Evolutionary conservation across 2,797 vertebrate genomes (phyloP).

Genomic region (Menidia menidia): DNA sequence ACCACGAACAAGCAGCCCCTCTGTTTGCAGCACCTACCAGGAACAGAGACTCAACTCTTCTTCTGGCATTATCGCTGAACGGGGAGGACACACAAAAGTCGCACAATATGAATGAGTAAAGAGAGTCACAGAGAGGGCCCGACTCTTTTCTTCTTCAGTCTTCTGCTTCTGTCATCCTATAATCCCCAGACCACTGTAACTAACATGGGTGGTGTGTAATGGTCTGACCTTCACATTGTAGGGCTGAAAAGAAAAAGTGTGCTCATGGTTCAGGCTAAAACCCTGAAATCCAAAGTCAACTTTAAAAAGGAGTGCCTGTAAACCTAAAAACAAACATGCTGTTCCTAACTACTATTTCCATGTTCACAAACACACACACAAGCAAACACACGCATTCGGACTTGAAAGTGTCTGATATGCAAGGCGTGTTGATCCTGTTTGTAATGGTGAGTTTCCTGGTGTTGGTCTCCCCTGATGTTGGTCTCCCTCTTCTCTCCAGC

Average conservation of each 20-base stretch:
- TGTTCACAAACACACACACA: conserved; percentile 3
- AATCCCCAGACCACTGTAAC: conserved; percentile 7
- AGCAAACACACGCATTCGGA: conserved; percentile 43
- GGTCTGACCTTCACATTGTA: background rate
- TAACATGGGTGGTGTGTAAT: background rate
- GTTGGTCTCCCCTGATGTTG: conserved; percentile 71
- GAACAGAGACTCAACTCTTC: conserved; percentile 57
- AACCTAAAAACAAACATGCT: conserved; percentile 60
- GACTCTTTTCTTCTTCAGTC: no score
- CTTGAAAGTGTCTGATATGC: conserved; percentile 72
- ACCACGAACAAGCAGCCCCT: conserved; percentile 58
- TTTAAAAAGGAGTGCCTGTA: conserved; percentile 28
- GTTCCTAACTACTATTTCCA: conserved; percentile 42
- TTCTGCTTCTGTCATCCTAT: background rate
- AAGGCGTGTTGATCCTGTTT: conserved; percentile 74
- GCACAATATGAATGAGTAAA: conserved; percentile 31
- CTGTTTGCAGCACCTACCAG: conserved; percentile 54
- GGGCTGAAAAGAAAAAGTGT: background rate
- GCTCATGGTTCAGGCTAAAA: conserved; percentile 18
- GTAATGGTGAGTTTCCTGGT: conserved; percentile 70
- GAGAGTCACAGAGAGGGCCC: background rate
- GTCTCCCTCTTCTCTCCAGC: conserved; percentile 75
- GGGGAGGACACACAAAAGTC: conserved; percentile 37
- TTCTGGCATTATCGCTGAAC: conserved; percentile 46
- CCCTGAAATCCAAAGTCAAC: conserved; percentile 30